Evolutionary conservation across 2,797 vertebrate genomes (phyloP), one percentile per base, ranked within the genome.

Genomic region (Salarias fasciatus): DNA sequence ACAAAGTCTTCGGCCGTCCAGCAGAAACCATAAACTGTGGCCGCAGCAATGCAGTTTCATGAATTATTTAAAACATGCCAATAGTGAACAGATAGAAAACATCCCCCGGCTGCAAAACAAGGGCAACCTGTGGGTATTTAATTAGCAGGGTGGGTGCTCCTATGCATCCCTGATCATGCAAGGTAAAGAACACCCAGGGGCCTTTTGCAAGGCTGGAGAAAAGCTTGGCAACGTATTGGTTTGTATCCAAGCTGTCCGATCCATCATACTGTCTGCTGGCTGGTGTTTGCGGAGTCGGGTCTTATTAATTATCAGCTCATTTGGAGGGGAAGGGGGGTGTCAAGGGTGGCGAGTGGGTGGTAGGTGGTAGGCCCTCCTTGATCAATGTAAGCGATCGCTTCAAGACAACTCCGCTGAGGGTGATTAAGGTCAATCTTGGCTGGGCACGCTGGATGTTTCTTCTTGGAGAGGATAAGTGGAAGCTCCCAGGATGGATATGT

Each of bases 281-380:
- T 88, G 71, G 72, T 79, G 89, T 88, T 93, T 90, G 87, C 83
- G 82, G 87, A 90, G 83, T 83, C 89, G 81, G 89, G 82, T 86
- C 83, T 91, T 94, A 93, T 94, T 95, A 94, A 95, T 93, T 94
- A 94, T 85, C 93, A 90, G 86, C 72, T 84, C 89, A 86, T 89
- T 89, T 81, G 59, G 75, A 66, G 79, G 44, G 60, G 52, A 9
- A n/a, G 59, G 74, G 76, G 72, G 36, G 74, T 51, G 70, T 70
- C 64, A 69, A 24, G 71, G 64, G 69, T 63, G 66, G 58, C 13
- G 64, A 49, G 78, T 54, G 72, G 75, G 78, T 4, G 47, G 75
- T 55, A 63, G 73, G 67, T 56, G 66, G 53, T 56, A 14, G 69
- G 72, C 70, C 58, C 43, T 75, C 63, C 75, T 72, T 87, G 88